Percentiles rank a stretch among this genome's conserved stretches.
Conservation (phyloP, 2,113 vertebrate genomes). For the Recurvirostra avosetta region DNA sequence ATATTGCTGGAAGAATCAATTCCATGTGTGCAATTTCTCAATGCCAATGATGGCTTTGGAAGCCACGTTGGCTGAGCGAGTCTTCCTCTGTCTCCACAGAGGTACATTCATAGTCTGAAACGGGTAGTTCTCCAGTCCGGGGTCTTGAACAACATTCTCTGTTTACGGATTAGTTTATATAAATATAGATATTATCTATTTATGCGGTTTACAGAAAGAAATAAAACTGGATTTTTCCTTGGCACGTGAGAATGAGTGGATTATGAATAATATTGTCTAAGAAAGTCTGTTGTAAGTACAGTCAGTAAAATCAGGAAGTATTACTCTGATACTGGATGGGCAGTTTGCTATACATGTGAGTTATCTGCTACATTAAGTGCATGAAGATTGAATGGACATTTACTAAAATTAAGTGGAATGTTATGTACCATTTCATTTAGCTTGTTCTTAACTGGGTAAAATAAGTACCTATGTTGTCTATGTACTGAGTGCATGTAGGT, state of each 20-base stretch:
- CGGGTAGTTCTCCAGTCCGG: not conserved
- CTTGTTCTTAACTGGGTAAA: not conserved
- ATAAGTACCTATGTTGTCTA: not conserved
- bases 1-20: not conserved
- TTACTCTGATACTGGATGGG: not conserved
- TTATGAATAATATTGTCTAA: not conserved
- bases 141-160: not conserved
- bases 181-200: not conserved
- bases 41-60: not conserved
- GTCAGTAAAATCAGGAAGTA: not conserved
- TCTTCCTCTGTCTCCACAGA: not conserved
- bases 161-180: not conserved
- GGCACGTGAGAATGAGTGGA: not conserved
- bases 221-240: not conserved
- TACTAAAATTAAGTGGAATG: not conserved
- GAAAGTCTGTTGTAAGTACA: not conserved
- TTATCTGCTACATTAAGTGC: not conserved
- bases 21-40: not conserved
- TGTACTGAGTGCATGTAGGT: not conserved
- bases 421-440: not conserved
- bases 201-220: not conserved
- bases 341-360: not conserved
- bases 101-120: not conserved
- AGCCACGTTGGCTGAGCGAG: not conserved
- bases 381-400: not conserved